Percentiles rank a stretch among this genome's conserved stretches.
Conservation (phyloP, 2,113 vertebrate species). For the Notarius lentiginosus region DNA sequence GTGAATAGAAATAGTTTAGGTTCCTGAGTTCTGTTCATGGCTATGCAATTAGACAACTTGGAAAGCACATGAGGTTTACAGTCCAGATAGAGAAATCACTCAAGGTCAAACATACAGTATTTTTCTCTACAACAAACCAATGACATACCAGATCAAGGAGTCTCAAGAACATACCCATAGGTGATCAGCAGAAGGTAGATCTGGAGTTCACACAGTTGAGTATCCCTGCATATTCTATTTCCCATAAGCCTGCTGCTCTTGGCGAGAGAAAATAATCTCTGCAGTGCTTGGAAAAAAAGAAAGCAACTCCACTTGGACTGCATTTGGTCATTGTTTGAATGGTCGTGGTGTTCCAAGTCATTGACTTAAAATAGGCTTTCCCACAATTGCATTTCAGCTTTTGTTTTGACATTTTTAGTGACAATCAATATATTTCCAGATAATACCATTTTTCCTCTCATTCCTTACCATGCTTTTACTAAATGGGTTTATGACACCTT, state of each 20-base stretch:
- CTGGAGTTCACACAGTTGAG: not conserved
- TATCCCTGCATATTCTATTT: not conserved
- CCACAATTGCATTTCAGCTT: not conserved
- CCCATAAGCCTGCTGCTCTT: not conserved
- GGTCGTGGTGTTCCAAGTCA: not conserved
- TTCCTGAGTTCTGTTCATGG: not conserved
- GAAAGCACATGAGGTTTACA: not conserved
- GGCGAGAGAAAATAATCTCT: not conserved
- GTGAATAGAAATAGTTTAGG: not conserved
- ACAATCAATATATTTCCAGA: not conserved
- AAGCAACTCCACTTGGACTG: not conserved
- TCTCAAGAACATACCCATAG: not conserved
- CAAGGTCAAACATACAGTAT: not conserved
- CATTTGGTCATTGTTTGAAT: not conserved
- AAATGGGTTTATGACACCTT: not conserved
- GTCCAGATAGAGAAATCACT: not conserved
- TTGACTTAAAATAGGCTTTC: not conserved
- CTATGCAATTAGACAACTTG: not conserved
- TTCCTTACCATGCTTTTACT: not conserved
- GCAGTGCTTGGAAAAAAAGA: not conserved
- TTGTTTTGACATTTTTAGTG: not conserved
- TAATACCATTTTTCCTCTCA: not conserved
- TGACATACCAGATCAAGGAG: not conserved
- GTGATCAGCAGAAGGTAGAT: slow-evolving; percentile 1
- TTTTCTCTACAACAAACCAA: not conserved